Evolutionary conservation across 2,113 vertebrate species (phyloP).

Genomic region (Gymnocephalus cernua): DNA sequence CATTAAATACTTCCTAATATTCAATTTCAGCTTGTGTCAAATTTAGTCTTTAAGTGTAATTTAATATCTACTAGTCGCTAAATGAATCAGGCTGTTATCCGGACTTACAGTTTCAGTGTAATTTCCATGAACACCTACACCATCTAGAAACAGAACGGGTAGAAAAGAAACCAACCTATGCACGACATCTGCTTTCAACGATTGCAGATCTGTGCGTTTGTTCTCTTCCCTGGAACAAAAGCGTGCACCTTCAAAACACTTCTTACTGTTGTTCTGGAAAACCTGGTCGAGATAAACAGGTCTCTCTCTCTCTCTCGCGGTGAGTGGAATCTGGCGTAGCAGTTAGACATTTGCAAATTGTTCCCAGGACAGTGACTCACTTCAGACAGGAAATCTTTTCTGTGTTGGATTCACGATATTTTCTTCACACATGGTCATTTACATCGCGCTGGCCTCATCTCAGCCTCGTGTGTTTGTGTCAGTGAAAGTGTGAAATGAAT

Average conservation of each 20-base stretch:
- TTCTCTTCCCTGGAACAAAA: background rate
- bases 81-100: slow-evolving; percentile 40
- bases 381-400: slow-evolving; percentile 59
- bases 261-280: background rate
- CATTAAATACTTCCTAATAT: background rate
- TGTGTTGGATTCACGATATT: slow-evolving; percentile 76
- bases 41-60: slow-evolving; percentile 11
- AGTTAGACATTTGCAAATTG: slow-evolving; percentile 28
- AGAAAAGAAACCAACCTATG: background rate
- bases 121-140: slow-evolving; percentile 30
- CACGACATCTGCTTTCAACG: background rate
- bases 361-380: slow-evolving; percentile 80
- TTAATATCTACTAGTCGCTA: slow-evolving; percentile 4
- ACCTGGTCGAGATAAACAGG: background rate
- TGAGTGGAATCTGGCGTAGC: slow-evolving; percentile 25
- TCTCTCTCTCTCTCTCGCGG: no score
- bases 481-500: slow-evolving; percentile 83
- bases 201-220: background rate
- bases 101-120: slow-evolving; percentile 28
- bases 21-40: background rate
- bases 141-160: background rate
- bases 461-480: slow-evolving; percentile 66
- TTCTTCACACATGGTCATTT: slow-evolving; percentile 74
- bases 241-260: background rate
- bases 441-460: slow-evolving; percentile 54